Conservation (phyloP, 2,113 vertebrate genomes). For the Galeopterus variegatus region DNA sequence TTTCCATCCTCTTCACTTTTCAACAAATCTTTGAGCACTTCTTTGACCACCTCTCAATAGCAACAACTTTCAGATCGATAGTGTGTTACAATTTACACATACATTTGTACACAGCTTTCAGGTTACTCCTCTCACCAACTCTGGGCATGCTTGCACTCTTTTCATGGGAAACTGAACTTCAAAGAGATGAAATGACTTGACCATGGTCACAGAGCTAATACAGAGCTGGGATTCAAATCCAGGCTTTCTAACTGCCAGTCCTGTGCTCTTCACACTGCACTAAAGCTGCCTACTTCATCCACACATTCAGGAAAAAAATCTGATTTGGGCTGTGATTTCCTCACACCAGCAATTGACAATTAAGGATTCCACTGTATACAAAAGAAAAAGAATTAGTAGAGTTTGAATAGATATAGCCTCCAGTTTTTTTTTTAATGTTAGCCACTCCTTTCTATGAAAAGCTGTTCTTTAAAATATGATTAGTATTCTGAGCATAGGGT, state of each 20-base stretch:
- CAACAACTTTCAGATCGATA: not conserved
- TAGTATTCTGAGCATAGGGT: constrained; percentile 66
- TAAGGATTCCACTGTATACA: constrained; percentile 15
- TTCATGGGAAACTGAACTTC: not conserved
- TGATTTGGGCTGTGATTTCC: constrained; percentile 36
- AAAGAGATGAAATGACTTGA: not conserved
- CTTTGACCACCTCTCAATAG: not conserved
- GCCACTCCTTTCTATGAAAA: constrained; percentile 56
- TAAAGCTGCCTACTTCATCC: not conserved
- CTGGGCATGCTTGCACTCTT: not conserved
- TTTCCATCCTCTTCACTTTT: not conserved
- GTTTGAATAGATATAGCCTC: constrained; percentile 4
- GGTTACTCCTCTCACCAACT: not conserved
- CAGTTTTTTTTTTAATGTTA: constrained; percentile 26
- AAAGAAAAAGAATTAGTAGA: constrained; percentile 21
- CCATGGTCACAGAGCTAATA: not conserved
- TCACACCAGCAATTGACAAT: constrained; percentile 41
- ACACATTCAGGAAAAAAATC: not conserved
- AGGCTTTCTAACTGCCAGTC: not conserved
- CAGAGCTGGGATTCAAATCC: not conserved
- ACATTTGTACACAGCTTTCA: not conserved
- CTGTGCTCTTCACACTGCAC: too few relatives aligned
- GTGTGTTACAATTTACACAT: not conserved
- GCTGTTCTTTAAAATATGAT: constrained; percentile 24
- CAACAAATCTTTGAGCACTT: not conserved